Evolutionary conservation across 2,797 vertebrate genomes (phyloP).

Genomic region (Cyprinella venusta): DNA sequence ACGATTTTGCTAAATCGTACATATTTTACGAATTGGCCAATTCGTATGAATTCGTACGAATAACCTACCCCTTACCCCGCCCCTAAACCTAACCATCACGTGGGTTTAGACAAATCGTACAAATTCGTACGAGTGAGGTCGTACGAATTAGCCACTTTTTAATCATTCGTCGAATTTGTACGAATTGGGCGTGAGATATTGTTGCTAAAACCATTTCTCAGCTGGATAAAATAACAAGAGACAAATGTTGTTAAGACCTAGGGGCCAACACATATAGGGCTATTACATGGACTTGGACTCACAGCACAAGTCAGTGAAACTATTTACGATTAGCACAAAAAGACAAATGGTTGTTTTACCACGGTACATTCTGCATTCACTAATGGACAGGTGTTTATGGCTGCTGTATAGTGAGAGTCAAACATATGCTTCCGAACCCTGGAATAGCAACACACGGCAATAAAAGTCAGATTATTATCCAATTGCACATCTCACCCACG

Average conservation of each 20-base stretch:
- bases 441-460: constrained; percentile 4
- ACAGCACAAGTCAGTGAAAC: background rate
- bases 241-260: background rate
- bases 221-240: background rate
- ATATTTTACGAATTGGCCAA: too few species aligned
- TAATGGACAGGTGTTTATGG: background rate
- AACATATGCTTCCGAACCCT: background rate
- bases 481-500: background rate
- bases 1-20: too few species aligned
- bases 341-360: constrained; percentile 1
- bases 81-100: too few species aligned
- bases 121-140: too few species aligned
- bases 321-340: background rate
- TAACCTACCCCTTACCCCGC: too few species aligned
- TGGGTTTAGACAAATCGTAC: too few species aligned
- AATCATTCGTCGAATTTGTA: too few species aligned
- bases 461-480: background rate
- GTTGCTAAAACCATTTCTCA: background rate
- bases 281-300: background rate
- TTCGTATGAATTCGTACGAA: too few species aligned
- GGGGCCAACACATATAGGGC: background rate
- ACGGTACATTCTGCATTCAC: background rate
- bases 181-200: too few species aligned
- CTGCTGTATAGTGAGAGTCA: background rate
- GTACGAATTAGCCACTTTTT: too few species aligned